Evolutionary conservation across 2,888 invertebrate genomes (phyloP).

Genomic region (Cryptosula pallasiana): DNA sequence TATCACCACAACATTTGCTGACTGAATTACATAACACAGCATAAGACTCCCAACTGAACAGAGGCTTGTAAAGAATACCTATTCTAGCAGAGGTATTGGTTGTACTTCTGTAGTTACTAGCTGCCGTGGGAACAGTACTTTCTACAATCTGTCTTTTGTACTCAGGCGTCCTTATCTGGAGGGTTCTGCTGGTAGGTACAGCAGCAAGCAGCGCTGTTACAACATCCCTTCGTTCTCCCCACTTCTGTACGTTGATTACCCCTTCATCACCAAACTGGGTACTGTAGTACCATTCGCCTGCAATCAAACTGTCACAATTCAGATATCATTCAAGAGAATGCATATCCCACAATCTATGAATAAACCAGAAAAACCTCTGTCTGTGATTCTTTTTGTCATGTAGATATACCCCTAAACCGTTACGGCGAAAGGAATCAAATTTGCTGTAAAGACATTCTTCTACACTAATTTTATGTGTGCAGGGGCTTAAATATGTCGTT

Average conservation of each 20-base stretch:
- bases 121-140: background rate
- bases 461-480: too few species aligned
- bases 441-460: too few species aligned
- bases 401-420: too few species aligned
- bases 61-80: background rate
- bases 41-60: background rate
- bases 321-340: too few species aligned
- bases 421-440: too few species aligned
- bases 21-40: background rate
- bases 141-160: background rate
- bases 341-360: too few species aligned
- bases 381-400: too few species aligned
- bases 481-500: too few species aligned
- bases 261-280: slow-evolving; percentile 26
- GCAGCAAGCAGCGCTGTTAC: background rate
- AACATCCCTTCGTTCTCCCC: background rate
- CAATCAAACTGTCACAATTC: too few species aligned
- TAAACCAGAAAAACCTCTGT: too few species aligned
- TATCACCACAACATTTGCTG: background rate
- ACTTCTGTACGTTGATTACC: background rate
- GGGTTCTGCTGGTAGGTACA: background rate
- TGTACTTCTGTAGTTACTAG: background rate
- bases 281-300: slow-evolving; percentile 29
- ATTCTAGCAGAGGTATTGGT: background rate
- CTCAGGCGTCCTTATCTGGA: slow-evolving; percentile 6